Conservation (phyloP, 2,888 invertebrate genomes). For the Polylopha cassiicola region DNA sequence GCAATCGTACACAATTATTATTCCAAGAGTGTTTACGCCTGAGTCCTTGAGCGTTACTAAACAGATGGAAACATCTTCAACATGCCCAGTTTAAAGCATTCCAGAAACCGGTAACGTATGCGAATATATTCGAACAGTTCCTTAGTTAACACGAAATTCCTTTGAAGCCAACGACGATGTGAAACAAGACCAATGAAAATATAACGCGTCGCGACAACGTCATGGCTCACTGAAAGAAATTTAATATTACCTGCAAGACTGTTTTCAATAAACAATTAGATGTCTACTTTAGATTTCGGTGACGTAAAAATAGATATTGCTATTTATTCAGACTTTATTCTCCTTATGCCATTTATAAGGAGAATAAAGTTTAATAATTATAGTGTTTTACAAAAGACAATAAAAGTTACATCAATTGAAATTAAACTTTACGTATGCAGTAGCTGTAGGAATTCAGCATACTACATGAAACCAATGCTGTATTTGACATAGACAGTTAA, state of each 20-base stretch:
- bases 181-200: constrained; percentile 61
- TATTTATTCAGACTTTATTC: too few species aligned
- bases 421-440: too few species aligned
- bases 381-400: too few species aligned
- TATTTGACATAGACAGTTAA: neutral
- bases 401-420: too few species aligned
- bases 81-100: constrained; percentile 41
- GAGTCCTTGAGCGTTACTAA: constrained; percentile 28
- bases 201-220: constrained; percentile 51
- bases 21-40: constrained; percentile 13
- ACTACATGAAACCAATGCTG: too few species aligned
- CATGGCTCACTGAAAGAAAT: constrained; percentile 33
- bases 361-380: too few species aligned
- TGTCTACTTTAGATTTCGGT: too few species aligned
- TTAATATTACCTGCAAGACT: too few species aligned
- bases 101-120: constrained; percentile 41
- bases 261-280: too few species aligned
- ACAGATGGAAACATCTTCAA: constrained; percentile 40
- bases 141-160: constrained; percentile 68
- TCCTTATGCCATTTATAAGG: too few species aligned
- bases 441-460: too few species aligned
- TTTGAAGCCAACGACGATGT: constrained; percentile 58
- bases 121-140: constrained; percentile 46
- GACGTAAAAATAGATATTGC: too few species aligned
- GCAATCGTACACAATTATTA: constrained; percentile 19